phyloP scores from a whole-genome alignment of 1,140 invertebrate species.

The Dolichoris vasculosae region DNA sequence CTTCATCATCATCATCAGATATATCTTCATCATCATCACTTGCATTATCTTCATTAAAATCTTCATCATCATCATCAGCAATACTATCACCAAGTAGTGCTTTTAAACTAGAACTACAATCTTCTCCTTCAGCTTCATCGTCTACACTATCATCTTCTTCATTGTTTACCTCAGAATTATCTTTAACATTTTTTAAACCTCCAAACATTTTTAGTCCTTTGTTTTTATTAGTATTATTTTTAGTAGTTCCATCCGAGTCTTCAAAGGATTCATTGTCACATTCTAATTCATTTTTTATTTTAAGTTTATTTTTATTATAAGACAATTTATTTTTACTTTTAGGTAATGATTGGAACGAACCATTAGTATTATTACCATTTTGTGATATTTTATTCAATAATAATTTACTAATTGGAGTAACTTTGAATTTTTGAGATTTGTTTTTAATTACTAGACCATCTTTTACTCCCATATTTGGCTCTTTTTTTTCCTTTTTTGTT shows the following conservation, averaged over 20 bases:
- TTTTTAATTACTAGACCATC: constrained; percentile 23
- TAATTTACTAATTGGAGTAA: not conserved
- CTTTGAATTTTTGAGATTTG: constrained; percentile 18
- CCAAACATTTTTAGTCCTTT: constrained; percentile 60
- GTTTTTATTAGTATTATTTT: constrained; percentile 43
- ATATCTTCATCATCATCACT: constrained; percentile 32
- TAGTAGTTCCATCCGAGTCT: constrained; percentile 22
- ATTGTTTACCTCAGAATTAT: constrained; percentile 16
- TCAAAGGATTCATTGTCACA: constrained; percentile 25
- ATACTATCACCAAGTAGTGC: constrained; percentile 48
- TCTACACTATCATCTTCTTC: constrained; percentile 41
- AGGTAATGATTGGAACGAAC: not conserved
- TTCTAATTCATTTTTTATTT: not conserved
- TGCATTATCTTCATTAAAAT: constrained; percentile 44
- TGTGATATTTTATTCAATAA: constrained; percentile 4
- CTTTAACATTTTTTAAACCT: constrained; percentile 48
- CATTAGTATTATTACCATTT: not conserved
- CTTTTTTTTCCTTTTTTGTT: constrained; percentile 13
- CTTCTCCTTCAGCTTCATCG: constrained; percentile 41
- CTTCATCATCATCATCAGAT: constrained; percentile 47
- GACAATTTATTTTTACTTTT: constrained; percentile 15
- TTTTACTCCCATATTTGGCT: constrained; percentile 11
- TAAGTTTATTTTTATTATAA: not conserved
- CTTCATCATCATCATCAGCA: constrained; percentile 55
- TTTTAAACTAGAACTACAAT: constrained; percentile 38